Evolutionary conservation across 2,888 invertebrate genomes (phyloP).

Genomic region (Cerastis rubricosa): DNA sequence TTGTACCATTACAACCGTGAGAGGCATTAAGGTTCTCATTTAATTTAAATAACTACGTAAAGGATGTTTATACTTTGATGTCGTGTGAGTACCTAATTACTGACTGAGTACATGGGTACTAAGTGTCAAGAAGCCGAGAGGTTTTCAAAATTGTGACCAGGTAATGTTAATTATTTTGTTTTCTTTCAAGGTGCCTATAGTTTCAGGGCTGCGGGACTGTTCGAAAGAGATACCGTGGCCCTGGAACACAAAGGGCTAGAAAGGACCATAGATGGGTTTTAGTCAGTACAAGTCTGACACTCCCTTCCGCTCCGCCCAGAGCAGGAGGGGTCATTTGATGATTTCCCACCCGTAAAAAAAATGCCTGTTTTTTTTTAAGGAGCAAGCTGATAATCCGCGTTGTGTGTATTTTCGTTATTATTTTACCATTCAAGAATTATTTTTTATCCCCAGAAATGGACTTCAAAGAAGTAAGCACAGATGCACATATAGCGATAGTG

Average conservation of each 20-base stretch:
- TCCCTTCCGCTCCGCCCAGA: too few species aligned
- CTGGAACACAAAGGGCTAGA: too few species aligned
- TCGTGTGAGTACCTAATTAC: background rate
- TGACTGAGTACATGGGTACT: background rate
- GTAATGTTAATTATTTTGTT: background rate
- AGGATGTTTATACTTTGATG: background rate
- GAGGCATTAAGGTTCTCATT: background rate
- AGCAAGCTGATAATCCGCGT: background rate
- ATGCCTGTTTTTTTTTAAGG: too few species aligned
- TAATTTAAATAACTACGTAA: slow-evolving; percentile 2
- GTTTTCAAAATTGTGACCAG: background rate
- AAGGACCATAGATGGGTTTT: too few species aligned
- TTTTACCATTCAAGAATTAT: background rate
- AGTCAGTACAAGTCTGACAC: too few species aligned
- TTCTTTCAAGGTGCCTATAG: background rate
- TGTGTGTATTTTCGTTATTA: background rate
- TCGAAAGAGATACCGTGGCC: too few species aligned
- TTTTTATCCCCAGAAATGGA: slow-evolving; percentile 32
- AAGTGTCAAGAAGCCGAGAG: background rate
- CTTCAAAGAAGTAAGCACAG: slow-evolving; percentile 57
- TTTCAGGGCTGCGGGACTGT: too few species aligned
- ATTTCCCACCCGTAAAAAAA: too few species aligned
- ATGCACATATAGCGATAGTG: slow-evolving; percentile 54
- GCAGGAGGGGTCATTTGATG: too few species aligned
- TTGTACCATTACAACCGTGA: background rate